Conservation (phyloP, 2,888 invertebrate species). For the Thalpophila matura region DNA sequence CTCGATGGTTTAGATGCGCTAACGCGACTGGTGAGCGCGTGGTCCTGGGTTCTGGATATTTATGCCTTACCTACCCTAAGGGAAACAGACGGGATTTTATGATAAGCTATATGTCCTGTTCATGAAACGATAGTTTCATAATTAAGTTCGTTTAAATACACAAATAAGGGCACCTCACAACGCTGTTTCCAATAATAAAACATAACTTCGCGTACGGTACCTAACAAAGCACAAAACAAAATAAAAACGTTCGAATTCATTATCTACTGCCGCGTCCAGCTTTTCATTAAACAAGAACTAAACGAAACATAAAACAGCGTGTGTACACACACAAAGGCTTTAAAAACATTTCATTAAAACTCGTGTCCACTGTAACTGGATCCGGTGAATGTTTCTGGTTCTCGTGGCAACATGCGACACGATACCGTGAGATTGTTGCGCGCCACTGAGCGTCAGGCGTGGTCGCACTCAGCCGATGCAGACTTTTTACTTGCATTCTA, state of each 20-base stretch:
- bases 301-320: slow-evolving; percentile 25
- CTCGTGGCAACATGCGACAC: slow-evolving; percentile 64
- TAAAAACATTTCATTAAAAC: slow-evolving; percentile 64
- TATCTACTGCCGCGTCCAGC: neutral
- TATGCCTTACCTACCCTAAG: too few relatives aligned
- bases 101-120: too few relatives aligned
- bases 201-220: too few relatives aligned
- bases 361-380: slow-evolving; percentile 47
- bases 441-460: slow-evolving; percentile 60
- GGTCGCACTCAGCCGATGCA: slow-evolving; percentile 41
- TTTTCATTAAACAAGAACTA: slow-evolving; percentile 39
- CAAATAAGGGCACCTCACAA: neutral
- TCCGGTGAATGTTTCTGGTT: slow-evolving; percentile 45
- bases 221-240: too few relatives aligned
- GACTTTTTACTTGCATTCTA: slow-evolving; percentile 27
- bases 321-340: slow-evolving; percentile 28
- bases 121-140: too few relatives aligned
- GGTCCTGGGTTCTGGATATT: too few relatives aligned
- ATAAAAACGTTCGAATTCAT: too few relatives aligned
- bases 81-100: too few relatives aligned
- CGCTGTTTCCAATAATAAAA: neutral
- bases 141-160: too few relatives aligned
- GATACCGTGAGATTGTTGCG: slow-evolving; percentile 70
- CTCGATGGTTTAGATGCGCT: too few relatives aligned
- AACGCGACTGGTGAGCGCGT: too few relatives aligned